Conservation (phyloP, 1,140 invertebrate species). For the Aricia agestis region DNA sequence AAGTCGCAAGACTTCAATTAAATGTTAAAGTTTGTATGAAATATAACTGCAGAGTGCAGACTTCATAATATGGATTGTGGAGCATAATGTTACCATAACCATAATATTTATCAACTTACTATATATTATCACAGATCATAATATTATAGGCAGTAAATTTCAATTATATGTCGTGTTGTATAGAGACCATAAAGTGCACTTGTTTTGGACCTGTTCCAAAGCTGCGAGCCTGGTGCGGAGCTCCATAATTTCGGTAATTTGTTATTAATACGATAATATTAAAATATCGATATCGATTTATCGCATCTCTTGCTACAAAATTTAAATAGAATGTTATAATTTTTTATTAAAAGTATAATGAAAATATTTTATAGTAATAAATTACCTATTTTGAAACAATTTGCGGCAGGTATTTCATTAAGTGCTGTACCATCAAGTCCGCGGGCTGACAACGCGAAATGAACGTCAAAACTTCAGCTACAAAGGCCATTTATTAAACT, state of each 20-base stretch:
- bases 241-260: background rate
- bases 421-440: background rate
- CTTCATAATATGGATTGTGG: too few relatives aligned
- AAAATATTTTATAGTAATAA: background rate
- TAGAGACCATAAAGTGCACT: background rate
- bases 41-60: too few relatives aligned
- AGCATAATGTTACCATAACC: background rate
- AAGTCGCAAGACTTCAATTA: too few relatives aligned
- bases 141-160: background rate
- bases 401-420: slow-evolving; percentile 7
- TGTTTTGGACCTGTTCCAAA: slow-evolving; percentile 7
- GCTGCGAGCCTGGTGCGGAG: background rate
- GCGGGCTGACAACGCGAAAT: background rate
- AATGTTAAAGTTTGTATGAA: too few relatives aligned
- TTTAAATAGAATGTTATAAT: too few relatives aligned
- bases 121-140: background rate
- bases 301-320: background rate
- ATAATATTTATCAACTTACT: background rate
- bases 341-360: background rate
- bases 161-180: background rate
- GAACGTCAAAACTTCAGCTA: background rate
- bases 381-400: background rate
- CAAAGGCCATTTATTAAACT: slow-evolving; percentile 1
- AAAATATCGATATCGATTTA: background rate
- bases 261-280: background rate